Evolutionary conservation across 2,888 invertebrate species (phyloP), one percentile per base, ranked within the genome.

Genomic region (Cabera pusaria): DNA sequence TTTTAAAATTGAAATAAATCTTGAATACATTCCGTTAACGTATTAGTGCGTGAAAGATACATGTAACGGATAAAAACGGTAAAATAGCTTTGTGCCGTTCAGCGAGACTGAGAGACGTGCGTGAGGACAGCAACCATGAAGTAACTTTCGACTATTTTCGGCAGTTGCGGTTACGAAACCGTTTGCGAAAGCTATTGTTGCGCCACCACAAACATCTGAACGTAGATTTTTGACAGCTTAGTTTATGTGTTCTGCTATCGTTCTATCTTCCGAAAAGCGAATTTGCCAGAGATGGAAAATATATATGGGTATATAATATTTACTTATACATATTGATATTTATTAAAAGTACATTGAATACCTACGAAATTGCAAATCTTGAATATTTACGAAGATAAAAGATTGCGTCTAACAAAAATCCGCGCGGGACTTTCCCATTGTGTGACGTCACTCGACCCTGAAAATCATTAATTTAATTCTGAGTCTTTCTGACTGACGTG

Each of bases 131-230:
- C 69, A 71, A 66, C 3, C 56, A 51, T 65, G 63, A 66, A 67
- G 72, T 72, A 80, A 83, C 82, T 78, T 79, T 79, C 79, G 64
- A 73, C 75, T 72, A 74, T 79, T 80, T 81, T 83, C 63, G 76
- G 72, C 72, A 62, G 70, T 62, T 53, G 62, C 39, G 54, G 59
- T 83, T 80, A 76, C 77, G 78, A 78, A 72, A 82, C 68, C 39
- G 59, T 72, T 82, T 81, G 80, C 82, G 81, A 83, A 82, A 83
- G 80, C 74, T 72, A 60, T 61, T 67, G 61, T 81, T 80, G 72
- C 78, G 67, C 68, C 78, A 78, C 62, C 39, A 37, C 48, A 34
- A 19, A 33, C 39, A 21, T 35, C 36, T 25, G 41, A 41, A 36
- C 40, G 52, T 48, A 41, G 54, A 48, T 59, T 68, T 61, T 62